These are phyloP conservation scores for Rhipidura dahli DNA, from an alignment of 2,113 vertebrate species.

Conservation along the genomic window DNA sequence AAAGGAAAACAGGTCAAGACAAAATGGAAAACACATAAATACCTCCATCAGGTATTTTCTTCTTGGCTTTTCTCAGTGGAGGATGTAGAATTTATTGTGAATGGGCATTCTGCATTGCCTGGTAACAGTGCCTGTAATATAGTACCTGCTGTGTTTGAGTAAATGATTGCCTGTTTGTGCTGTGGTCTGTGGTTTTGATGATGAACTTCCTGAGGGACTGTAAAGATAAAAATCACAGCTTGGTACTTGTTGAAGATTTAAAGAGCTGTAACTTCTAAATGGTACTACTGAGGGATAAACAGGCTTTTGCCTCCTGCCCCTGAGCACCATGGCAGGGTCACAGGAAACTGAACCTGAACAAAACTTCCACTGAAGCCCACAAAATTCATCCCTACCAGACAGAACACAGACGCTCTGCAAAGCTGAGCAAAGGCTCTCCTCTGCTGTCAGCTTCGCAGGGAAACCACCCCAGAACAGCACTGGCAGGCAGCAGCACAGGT, in stretches of 20 bases:
- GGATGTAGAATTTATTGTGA: background rate
- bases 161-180: background rate
- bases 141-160: background rate
- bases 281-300: background rate
- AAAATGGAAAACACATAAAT: background rate
- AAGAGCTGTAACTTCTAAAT: background rate
- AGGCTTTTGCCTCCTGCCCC: background rate
- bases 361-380: accelerated
- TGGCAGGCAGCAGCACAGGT: accelerated
- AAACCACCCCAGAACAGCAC: background rate
- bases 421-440: background rate
- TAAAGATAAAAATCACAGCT: background rate
- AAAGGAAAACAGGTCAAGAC: background rate
- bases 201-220: background rate
- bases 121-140: background rate
- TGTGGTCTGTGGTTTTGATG: background rate
- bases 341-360: background rate
- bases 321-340: background rate
- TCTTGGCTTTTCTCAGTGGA: background rate
- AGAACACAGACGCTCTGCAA: background rate
- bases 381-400: background rate
- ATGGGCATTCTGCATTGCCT: background rate
- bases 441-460: background rate
- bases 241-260: background rate
- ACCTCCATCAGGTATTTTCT: background rate